Evolutionary conservation across 2,113 vertebrate genomes (phyloP), one percentile per base, ranked within the genome.

Genomic region (Hypocryptadius cinnamomeus): DNA sequence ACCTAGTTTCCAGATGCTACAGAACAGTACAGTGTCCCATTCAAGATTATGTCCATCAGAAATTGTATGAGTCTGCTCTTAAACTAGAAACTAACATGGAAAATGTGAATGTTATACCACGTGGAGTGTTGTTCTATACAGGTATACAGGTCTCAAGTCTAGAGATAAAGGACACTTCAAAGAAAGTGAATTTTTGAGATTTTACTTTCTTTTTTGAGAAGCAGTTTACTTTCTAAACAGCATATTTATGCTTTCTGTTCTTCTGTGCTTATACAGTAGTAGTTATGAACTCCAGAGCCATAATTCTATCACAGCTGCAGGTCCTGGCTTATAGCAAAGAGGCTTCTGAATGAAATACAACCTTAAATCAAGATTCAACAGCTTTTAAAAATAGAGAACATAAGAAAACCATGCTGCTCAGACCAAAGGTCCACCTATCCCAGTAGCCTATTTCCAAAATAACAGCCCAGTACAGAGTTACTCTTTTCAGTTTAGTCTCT

Each of bases 341-440:
- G 63, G 28, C 48, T 59, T 95, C 94, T 85, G 89, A 93, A 86
- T 95, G 65, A 96, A 97, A 95, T 86, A 84, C 16, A 54, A 87
- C 82, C 61, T 81, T 71, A 61, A 94, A 89, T 85, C 54, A 91
- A 86, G 84, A 83, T 91, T 74, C 89, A 94, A 71, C 44, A 88
- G 66, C 82, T 95, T 57, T 2, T 51, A 44, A 82, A 45, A 85
- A 60, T 47, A 79, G 13, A 73, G 50, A 72, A 45, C 10, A 25
- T 11, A 61, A 44, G 68, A 76, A 72, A 83, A 35, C 37, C 54
- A n/a, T 23, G 50, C 45, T 77, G 54, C 33, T 85, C 45, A 72
- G 45, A 85, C 57, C 53, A 61, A 79, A 79, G 40, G 59, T 48
- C 27, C 33, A 50, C 23, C 50, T 86, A 44, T 22, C 21, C 48